Evolutionary conservation across 2,888 invertebrate species (phyloP).

Genomic region (Sericinus montela): DNA sequence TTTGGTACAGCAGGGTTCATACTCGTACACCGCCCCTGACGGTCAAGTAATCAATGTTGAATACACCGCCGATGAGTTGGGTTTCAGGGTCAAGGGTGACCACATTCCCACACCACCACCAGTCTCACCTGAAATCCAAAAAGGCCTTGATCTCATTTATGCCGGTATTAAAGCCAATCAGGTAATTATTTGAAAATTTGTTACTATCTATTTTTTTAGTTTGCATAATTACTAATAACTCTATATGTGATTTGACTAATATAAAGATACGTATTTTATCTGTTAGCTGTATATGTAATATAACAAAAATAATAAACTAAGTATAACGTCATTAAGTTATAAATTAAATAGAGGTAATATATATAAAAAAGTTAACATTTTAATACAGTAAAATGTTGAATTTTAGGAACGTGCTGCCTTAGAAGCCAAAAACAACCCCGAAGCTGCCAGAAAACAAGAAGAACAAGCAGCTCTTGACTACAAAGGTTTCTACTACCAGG

Average conservation of each 20-base stretch:
- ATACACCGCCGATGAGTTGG: constrained; percentile 90
- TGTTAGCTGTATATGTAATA: too few species aligned
- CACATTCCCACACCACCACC: constrained; percentile 92
- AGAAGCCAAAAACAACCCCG: constrained; percentile 77
- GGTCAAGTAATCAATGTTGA: constrained; percentile 86
- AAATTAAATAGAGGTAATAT: too few species aligned
- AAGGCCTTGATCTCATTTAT: constrained; percentile 91
- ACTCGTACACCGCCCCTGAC: constrained; percentile 88
- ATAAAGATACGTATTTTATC: too few species aligned
- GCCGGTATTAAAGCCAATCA: constrained; percentile 85
- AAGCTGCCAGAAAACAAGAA: constrained; percentile 61
- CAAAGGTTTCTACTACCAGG: constrained; percentile 81
- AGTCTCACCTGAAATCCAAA: constrained; percentile 90
- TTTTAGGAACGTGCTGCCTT: constrained; percentile 79
- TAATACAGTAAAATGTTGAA: not conserved
- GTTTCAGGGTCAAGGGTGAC: constrained; percentile 89
- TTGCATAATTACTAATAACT: too few species aligned
- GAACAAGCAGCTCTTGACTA: constrained; percentile 77
- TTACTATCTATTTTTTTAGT: too few species aligned
- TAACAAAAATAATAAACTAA: too few species aligned
- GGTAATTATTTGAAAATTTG: constrained; percentile 45
- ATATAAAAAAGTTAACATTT: too few species aligned
- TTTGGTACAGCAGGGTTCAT: constrained; percentile 88
- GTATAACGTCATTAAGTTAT: too few species aligned
- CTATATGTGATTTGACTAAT: too few species aligned